Evolutionary conservation across 2,113 vertebrate genomes (phyloP).

Genomic region (Ctenodactylus gundi): DNA sequence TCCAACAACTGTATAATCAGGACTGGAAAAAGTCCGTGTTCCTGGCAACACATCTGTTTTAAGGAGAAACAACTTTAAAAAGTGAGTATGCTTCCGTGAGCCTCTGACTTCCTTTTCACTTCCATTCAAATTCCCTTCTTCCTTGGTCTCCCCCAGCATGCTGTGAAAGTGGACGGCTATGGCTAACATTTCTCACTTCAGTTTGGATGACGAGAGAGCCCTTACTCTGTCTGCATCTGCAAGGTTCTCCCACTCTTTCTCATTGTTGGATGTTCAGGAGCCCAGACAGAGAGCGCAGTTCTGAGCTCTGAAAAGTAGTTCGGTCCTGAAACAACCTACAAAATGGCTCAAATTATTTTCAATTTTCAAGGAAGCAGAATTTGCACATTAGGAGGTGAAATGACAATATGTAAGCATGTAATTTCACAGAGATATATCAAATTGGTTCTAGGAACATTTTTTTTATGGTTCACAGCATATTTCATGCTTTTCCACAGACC

Average conservation of each 20-base stretch:
- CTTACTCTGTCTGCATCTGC: background rate
- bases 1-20: background rate
- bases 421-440: background rate
- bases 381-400: background rate
- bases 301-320: background rate
- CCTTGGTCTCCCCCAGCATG: background rate
- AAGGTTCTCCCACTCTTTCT: background rate
- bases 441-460: background rate
- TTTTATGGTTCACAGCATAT: background rate
- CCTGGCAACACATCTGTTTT: background rate
- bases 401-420: background rate
- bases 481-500: background rate
- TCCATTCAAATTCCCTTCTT: no score
- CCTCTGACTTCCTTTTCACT: background rate
- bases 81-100: rapidly evolving
- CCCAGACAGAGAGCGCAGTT: background rate
- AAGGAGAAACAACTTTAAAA: background rate
- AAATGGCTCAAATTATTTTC: background rate
- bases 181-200: no score
- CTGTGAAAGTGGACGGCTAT: rapidly evolving
- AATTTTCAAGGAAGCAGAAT: background rate
- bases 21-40: background rate
- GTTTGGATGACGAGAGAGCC: background rate
- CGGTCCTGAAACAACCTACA: background rate
- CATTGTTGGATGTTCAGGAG: background rate